Base-by-base conservation (phyloP, 2,797 vertebrate genomes). In the Hapalemur alaotrensis region DNA sequence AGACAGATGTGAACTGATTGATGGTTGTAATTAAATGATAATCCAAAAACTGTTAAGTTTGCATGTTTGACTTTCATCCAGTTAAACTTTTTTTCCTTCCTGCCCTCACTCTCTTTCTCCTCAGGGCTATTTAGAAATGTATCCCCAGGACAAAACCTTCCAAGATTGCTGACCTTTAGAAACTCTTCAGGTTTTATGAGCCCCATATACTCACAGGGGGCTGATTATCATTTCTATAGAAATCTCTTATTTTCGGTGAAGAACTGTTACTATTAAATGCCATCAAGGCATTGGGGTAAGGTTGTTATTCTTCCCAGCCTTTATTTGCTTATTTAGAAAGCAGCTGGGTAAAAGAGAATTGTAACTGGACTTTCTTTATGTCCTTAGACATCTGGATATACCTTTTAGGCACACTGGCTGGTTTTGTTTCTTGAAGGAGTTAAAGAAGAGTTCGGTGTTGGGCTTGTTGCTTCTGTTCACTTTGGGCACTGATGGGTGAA, bases 1-100 rank as follows among this genome's bases (percentile, higher is more conserved):
- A 93, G 75, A 65, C 43, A 75, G 83, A 81, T 48, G 86, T 13
- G 28, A 76, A 28, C 50, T 96, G 96, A 96, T 54, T 89, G 96
- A 96, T 83, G 65, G 89, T 28, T 87, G 22, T 57, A 95, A 95
- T 96, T 96, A 95, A 91, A 95, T 79, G 87, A 91, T 93, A 86
- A 95, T 89, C 82, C 54, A 38, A 54, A 93, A 97, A 93, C 73
- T 96, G 89, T 82, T 93, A 81, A 43, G 43, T 84, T 88, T 85
- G 91, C 95, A 96, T 85, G 80, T 94, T 89, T 93, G 76, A 63
- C 89, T 88, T 95, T 95, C 38, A 76, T 95, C 46, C 41, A 43
- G 10, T 72, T 96, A 50, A 94, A 82, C 50, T n/a, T 93, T 86
- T 90, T 90, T 76, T 28, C 41, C 23, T 43, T 52, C 43, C 20